phyloP scores from a whole-genome alignment of 2,797 vertebrate genomes.

The Scolopax bukidnonensis region DNA sequence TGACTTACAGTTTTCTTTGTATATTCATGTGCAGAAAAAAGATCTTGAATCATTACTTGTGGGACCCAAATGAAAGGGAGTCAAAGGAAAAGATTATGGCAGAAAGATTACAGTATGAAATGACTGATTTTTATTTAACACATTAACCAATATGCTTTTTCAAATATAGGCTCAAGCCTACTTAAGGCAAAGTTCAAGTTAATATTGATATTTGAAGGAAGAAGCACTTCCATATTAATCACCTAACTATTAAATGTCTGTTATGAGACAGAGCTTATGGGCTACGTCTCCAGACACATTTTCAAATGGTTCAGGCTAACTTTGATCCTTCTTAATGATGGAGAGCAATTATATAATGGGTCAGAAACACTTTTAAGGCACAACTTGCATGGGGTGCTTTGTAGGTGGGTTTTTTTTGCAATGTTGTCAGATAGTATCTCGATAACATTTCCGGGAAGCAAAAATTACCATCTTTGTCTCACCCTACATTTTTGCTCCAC shows the following conservation, averaged over 20 bases:
- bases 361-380: neutral
- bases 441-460: neutral
- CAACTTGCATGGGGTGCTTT: neutral
- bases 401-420: neutral
- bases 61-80: neutral
- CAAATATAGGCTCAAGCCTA: constrained; percentile 43
- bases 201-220: constrained; percentile 67
- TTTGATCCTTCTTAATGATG: constrained; percentile 53
- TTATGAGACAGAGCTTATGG: constrained; percentile 46
- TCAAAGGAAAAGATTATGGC: constrained; percentile 19
- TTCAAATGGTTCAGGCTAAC: constrained; percentile 45
- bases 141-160: constrained; percentile 44
- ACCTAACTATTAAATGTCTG: constrained; percentile 54
- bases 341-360: constrained; percentile 36
- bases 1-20: neutral
- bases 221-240: constrained; percentile 62
- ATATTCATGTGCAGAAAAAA: neutral
- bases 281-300: constrained; percentile 46
- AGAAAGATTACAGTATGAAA: neutral
- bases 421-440: neutral
- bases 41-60: neutral
- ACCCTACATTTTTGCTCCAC: neutral
- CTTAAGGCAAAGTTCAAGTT: constrained; percentile 70
- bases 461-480: neutral
- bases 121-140: constrained; percentile 54